Conservation (phyloP, 2,888 invertebrate genomes). For the Tridacna crocea region DNA sequence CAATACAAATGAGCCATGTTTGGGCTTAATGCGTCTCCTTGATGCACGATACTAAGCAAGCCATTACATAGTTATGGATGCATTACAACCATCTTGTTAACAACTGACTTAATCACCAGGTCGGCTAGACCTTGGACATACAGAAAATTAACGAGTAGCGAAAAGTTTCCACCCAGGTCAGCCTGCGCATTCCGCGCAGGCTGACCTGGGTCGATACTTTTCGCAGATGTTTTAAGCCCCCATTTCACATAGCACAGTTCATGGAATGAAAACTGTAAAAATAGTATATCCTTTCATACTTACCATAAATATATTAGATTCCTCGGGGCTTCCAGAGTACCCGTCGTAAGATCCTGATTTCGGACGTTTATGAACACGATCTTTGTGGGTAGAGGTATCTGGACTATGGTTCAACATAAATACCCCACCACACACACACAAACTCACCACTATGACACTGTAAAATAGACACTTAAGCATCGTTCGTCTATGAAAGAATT, state of each 20-base stretch:
- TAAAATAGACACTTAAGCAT: constrained; percentile 23
- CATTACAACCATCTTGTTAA: no score
- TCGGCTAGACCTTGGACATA: no score
- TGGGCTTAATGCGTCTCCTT: no score
- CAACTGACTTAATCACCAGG: no score
- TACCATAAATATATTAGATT: constrained; percentile 15
- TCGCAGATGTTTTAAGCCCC: no score
- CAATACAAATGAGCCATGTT: no score
- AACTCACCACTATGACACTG: constrained; percentile 21
- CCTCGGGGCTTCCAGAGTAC: neutral
- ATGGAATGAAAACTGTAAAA: neutral
- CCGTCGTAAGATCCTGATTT: constrained; percentile 14
- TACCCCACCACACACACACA: constrained; percentile 48
- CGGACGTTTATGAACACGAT: neutral
- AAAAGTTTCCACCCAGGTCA: neutral
- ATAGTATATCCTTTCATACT: neutral
- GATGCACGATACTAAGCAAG: no score
- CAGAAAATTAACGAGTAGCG: neutral
- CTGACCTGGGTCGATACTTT: no score
- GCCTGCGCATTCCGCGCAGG: no score
- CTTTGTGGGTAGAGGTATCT: neutral
- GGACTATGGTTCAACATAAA: constrained; percentile 35
- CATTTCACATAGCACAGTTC: no score
- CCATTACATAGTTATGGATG: no score
- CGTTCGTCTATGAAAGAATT: constrained; percentile 13